Conservation (phyloP, 1,140 invertebrate species). For the Apis dorsata region DNA sequence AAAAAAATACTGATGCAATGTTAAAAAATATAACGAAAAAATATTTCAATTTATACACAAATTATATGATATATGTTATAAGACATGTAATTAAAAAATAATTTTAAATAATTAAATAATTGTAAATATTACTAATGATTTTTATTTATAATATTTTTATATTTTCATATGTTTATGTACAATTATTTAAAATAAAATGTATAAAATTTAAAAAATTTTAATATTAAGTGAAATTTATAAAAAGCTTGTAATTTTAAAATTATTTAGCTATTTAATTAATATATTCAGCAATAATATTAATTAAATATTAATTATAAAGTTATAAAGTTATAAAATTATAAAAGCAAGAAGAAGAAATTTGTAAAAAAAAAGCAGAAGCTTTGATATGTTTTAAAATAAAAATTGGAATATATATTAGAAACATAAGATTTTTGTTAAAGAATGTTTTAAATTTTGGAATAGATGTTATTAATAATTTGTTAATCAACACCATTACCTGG, state of each 20-base stretch:
- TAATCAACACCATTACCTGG: slow-evolving; percentile 69
- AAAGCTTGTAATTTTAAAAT: not conserved
- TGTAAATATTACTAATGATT: not conserved
- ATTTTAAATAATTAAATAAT: slow-evolving; percentile 12
- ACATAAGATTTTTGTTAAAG: not conserved
- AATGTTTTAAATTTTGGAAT: not conserved
- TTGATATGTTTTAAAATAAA: not conserved
- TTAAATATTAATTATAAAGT: not conserved
- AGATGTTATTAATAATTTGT: slow-evolving; percentile 7
- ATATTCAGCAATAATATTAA: too few species aligned
- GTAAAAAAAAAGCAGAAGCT: not conserved
- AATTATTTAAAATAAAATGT: not conserved
- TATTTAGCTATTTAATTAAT: too few species aligned
- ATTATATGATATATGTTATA: slow-evolving; percentile 15
- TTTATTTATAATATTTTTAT: not conserved
- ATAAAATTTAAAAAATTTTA: not conserved
- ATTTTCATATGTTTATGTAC: too few species aligned
- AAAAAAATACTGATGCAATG: slow-evolving; percentile 1
- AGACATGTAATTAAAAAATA: not conserved
- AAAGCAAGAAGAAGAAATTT: not conserved
- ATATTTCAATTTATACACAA: not conserved
- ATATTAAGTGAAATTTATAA: not conserved
- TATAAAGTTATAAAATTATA: not conserved
- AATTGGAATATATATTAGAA: not conserved
- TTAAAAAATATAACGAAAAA: not conserved